These are phyloP conservation scores for Chromis chromis DNA, from an alignment of 2,797 vertebrate genomes.

Conservation along the genomic window DNA sequence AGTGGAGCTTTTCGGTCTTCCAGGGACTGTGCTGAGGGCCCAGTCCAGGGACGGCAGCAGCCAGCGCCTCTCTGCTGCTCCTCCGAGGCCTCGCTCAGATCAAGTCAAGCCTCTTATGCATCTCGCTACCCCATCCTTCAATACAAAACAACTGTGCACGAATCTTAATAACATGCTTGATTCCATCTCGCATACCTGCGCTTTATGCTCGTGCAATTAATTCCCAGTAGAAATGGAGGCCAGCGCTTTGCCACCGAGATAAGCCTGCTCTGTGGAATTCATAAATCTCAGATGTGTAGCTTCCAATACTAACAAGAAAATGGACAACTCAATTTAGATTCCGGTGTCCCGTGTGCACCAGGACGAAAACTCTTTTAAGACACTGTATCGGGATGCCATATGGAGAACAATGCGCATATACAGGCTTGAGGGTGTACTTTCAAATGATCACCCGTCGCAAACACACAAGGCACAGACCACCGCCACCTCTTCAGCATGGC, in stretches of 20 bases:
- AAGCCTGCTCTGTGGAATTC: constrained; percentile 55
- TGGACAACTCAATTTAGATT: constrained; percentile 62
- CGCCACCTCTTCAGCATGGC: constrained; percentile 61
- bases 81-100: constrained; percentile 69
- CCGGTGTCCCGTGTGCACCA: constrained; percentile 23
- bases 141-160: constrained; percentile 59
- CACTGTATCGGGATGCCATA: constrained; percentile 41
- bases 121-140: constrained; percentile 54
- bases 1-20: constrained; percentile 69
- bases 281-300: constrained; percentile 63
- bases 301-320: constrained; percentile 43
- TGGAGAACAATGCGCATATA: constrained; percentile 41
- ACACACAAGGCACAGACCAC: constrained; percentile 43
- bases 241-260: constrained; percentile 49
- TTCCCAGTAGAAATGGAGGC: constrained; percentile 72
- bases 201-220: constrained; percentile 60
- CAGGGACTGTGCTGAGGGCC: constrained; percentile 65
- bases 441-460: constrained; percentile 53
- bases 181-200: constrained; percentile 61
- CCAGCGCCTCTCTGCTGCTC: constrained; percentile 43
- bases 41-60: constrained; percentile 62
- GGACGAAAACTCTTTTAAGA: constrained; percentile 42
- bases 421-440: constrained; percentile 67
- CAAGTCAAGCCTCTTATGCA: constrained; percentile 59
- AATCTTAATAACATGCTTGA: constrained; percentile 76